Base-by-base conservation (phyloP, 1,140 invertebrate species). In the Nixonia krombeini region DNA sequence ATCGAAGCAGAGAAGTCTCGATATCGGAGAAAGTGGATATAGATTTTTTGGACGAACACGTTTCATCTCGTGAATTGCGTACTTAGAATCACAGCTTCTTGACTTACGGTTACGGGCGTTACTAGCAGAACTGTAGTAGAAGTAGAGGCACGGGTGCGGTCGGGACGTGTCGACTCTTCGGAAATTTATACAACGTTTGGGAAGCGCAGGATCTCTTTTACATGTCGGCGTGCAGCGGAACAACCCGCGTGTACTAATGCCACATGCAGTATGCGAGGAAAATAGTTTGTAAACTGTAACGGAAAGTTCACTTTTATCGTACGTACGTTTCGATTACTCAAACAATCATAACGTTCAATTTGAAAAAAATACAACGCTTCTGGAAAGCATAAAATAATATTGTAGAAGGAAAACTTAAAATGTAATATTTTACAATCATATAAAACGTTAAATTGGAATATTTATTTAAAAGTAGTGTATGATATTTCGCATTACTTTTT, bases 61-160 rank as follows among this genome's bases (percentile, higher is more conserved):
- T 3, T 12, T 9, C 29, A 12, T 12, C 8, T 12, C 29, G 29
- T 31, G 29, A 2, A 12, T 31, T 9, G 8, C 9, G 8, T 31
- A 4, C 8, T 31, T 12, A 12, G 8, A 31, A 8, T n/a, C 8
- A n/a, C 1, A 25, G 9, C 5, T 16, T 45, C n/a, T 8, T 5
- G 42, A 16, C 2, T 45, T 29, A n/a, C 29, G 2, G 29, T 29
- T 15, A 13, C 15, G 18, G 4, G 12, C 25, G 4, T 29, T 9
- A 23, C 17, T 16, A 8, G 38, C 33, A 65, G 59, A 70, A 64
- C 64, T 64, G 38, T 61, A 13, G 61, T 56, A 25, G 49, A 23
- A 50, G 53, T 44, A 45, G 55, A 56, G 50, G 59, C 63, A 56
- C 59, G 67, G 67, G 67, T 56, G 67, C 67, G 67, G 61, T 70